Base-by-base conservation (phyloP, 1,140 invertebrate species). In the Probaryconus sp. region DNA sequence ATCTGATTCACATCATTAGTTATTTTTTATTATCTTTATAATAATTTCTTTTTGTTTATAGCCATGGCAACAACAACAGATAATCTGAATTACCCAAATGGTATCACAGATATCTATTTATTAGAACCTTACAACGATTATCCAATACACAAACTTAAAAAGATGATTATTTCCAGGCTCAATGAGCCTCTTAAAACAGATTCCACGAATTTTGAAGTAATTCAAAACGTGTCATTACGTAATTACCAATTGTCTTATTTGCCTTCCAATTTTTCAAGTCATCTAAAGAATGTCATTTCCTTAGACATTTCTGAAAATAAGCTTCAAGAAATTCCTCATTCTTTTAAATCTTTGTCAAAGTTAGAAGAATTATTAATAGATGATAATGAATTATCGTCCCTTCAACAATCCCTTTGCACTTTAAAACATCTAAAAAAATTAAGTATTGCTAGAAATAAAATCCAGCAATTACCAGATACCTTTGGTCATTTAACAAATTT, bases 291-390 rank as follows among this genome's bases (percentile, higher is more conserved):
- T 31, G 58, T 81, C 0, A 11, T 3, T 0, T 33, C n/a, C 1
- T 51, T 83, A 3, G 63, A 82, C 18, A 33, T 84, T 0, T 76
- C 71, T 0, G 14, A 77, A 3, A 77, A 76, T 20, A 5, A 65
- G 16, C 24, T 84, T 0, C 35, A 21, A 28, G 18, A 60, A 10
- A 5, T 82, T 2, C 81, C 79, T 10, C 13, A 63, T 2, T 78
- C 74, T 7, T 13, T 81, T 5, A 18, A 31, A 2, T n/a, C 58
- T 2, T 33, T 82, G 3, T 42, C 5, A 0, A 67, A 60, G 6
- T 5, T 82, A 0, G 37, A 63, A 14, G 10, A 69, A 3, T 26
- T 82, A 4, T 60, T 47, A 13, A n/a, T 81, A 2, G 24, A 72
- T 7, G 42, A 50, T 4, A 81, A 82, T 21, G 0, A 26, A 20